Percentiles rank a stretch among this genome's conserved stretches.
phyloP scores from a whole-genome alignment of 1,140 invertebrate genomes.

The Mycetomoellerius zeteki region DNA sequence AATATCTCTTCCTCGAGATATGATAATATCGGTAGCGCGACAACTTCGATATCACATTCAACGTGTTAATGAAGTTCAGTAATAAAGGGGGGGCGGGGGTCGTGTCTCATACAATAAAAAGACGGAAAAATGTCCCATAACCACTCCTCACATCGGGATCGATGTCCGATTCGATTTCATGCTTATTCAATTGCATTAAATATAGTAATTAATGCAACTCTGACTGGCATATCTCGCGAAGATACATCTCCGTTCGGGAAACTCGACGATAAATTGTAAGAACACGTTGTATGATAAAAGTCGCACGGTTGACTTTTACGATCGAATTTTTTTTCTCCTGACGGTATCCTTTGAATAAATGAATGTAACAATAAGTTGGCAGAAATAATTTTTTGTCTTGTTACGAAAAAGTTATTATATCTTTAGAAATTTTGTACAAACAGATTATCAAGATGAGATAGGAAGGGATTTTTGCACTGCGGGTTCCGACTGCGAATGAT shows the following conservation, averaged over 20 bases:
- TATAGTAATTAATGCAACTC: slow-evolving; percentile 30
- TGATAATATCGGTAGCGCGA: slow-evolving; percentile 63
- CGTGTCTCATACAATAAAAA: neutral
- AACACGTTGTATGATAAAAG: slow-evolving; percentile 16
- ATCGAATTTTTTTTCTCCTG: neutral
- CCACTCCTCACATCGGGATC: slow-evolving; percentile 29
- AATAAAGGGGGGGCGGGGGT: neutral
- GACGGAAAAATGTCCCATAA: slow-evolving; percentile 32
- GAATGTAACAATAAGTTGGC: slow-evolving; percentile 6
- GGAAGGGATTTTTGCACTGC: slow-evolving; percentile 18
- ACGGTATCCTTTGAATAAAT: neutral
- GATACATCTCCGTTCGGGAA: neutral
- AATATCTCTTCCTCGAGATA: slow-evolving; percentile 32
- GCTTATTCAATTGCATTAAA: slow-evolving; percentile 7
- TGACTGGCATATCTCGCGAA: neutral
- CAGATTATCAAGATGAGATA: neutral
- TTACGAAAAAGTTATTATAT: slow-evolving; percentile 9
- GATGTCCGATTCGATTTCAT: slow-evolving; percentile 10
- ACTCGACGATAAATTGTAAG: slow-evolving; percentile 27
- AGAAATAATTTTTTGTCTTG: slow-evolving; percentile 11
- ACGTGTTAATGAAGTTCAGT: slow-evolving; percentile 37
- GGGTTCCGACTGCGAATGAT: neutral
- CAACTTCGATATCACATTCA: slow-evolving; percentile 21
- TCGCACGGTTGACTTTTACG: neutral
- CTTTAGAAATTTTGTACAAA: slow-evolving; percentile 25